Evolutionary conservation across 2,888 invertebrate genomes (phyloP).

Genomic region (Stenotaenia linearis): DNA sequence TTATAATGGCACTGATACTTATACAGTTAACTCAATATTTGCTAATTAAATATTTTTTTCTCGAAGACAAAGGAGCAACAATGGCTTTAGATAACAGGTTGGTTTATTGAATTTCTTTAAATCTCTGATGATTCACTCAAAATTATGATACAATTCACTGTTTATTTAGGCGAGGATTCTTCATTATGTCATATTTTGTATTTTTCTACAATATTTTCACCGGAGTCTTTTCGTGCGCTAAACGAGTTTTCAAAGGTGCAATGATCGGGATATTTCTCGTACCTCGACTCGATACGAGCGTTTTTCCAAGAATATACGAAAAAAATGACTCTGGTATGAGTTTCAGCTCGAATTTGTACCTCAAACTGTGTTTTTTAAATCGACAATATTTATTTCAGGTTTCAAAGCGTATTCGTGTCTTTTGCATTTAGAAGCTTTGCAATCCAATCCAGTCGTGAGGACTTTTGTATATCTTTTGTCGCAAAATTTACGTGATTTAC

Average conservation of each 20-base stretch:
- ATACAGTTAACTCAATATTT: background rate
- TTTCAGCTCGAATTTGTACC: background rate
- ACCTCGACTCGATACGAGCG: background rate
- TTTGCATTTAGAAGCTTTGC: background rate
- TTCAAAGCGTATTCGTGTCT: constrained; percentile 5
- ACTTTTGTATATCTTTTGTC: background rate
- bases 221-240: background rate
- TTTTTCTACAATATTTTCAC: constrained; percentile 17
- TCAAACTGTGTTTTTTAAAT: background rate
- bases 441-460: background rate
- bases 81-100: background rate
- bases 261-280: background rate
- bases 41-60: background rate
- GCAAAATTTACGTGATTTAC: background rate
- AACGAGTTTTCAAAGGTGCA: background rate
- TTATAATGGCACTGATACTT: background rate
- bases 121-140: background rate
- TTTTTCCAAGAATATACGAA: constrained; percentile 12
- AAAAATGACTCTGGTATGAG: background rate
- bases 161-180: background rate
- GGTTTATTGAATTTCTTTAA: background rate
- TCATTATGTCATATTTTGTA: constrained; percentile 8
- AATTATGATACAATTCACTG: background rate
- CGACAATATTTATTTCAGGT: background rate
- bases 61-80: background rate